phyloP scores from a whole-genome alignment of 2,888 invertebrate species.

The Mesorhabditis belari region DNA sequence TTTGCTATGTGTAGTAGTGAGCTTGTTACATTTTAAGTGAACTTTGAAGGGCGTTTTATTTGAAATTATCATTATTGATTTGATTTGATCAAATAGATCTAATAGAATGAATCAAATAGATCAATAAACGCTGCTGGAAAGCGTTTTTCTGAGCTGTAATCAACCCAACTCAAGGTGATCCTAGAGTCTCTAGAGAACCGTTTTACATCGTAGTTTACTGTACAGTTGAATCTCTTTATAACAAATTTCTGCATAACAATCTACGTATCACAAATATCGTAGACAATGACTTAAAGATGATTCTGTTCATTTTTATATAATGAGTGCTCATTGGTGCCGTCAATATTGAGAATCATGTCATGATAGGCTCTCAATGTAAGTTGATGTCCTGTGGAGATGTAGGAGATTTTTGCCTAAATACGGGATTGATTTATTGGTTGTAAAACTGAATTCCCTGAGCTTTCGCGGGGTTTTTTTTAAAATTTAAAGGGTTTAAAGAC shows the following conservation, averaged over 20 bases:
- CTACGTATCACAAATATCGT: neutral
- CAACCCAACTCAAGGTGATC: neutral
- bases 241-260: neutral
- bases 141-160: neutral
- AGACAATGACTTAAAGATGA: neutral
- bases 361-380: slow-evolving; percentile 57
- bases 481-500: too few relatives aligned
- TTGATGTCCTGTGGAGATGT: slow-evolving; percentile 61
- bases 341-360: slow-evolving; percentile 53
- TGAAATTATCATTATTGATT: too few relatives aligned
- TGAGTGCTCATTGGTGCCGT: neutral
- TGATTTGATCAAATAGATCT: too few relatives aligned
- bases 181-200: neutral
- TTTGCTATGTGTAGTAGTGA: too few relatives aligned
- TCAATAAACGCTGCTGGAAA: neutral
- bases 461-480: neutral
- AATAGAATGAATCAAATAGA: neutral
- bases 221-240: neutral
- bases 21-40: too few relatives aligned
- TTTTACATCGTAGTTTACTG: neutral
- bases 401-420: slow-evolving; percentile 54
- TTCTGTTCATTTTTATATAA: neutral
- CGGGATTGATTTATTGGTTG: neutral
- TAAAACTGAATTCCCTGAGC: neutral
- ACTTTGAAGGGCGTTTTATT: too few relatives aligned